Evolutionary conservation across 2,888 invertebrate genomes (phyloP).

Genomic region (Cheilosia vulpina): DNA sequence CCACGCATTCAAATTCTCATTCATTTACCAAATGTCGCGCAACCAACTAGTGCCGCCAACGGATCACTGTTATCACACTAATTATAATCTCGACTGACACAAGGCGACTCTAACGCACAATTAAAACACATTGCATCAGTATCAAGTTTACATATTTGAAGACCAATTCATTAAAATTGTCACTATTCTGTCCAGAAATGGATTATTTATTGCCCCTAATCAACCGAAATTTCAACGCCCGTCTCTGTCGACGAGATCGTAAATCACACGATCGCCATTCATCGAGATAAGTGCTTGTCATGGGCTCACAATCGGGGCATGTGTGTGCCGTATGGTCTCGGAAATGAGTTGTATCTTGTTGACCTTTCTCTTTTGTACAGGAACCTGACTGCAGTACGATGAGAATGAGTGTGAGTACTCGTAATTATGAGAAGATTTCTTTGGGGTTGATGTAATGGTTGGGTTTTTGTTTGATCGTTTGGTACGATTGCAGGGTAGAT

Average conservation of each 20-base stretch:
- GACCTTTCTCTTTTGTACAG: constrained; percentile 21
- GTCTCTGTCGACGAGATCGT: constrained; percentile 53
- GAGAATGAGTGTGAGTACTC: not conserved
- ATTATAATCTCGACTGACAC: constrained; percentile 43
- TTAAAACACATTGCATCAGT: constrained; percentile 8
- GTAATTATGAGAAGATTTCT: constrained; percentile 62
- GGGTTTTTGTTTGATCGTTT: constrained; percentile 8
- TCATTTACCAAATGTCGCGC: not conserved
- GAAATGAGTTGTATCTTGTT: constrained; percentile 23
- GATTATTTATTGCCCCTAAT: constrained; percentile 71
- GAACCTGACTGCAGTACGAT: not conserved
- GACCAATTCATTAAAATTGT: constrained; percentile 75
- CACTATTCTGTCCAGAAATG: constrained; percentile 50
- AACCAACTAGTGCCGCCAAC: constrained; percentile 5
- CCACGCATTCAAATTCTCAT: not conserved
- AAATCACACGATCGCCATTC: constrained; percentile 72
- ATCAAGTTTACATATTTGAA: constrained; percentile 30
- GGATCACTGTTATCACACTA: constrained; percentile 63
- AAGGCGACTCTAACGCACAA: constrained; percentile 19
- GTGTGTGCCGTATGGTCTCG: constrained; percentile 23
- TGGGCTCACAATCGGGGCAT: not conserved
- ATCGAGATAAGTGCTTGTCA: constrained; percentile 69
- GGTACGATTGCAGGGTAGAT: constrained; percentile 14
- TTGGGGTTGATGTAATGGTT: constrained; percentile 29
- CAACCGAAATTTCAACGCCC: constrained; percentile 69